These are phyloP conservation scores for Neogale vison DNA, from an alignment of 2,113 vertebrate genomes.

Conservation along the genomic window DNA sequence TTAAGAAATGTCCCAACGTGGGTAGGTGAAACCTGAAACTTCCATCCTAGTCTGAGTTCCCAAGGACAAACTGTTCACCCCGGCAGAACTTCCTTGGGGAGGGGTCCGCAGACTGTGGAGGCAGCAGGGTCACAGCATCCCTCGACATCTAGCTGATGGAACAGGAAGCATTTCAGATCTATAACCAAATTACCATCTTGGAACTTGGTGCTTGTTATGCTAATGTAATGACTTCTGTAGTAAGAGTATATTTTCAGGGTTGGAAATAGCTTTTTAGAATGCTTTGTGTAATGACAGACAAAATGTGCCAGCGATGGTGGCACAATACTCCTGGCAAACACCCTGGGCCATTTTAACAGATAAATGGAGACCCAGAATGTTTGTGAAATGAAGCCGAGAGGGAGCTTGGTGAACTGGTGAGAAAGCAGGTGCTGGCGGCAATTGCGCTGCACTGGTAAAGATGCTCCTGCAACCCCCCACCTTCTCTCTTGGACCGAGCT, in stretches of 20 bases:
- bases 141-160: neutral
- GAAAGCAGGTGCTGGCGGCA: neutral
- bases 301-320: slow-evolving; percentile 77
- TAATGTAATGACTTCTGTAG: slow-evolving; percentile 84
- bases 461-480: neutral
- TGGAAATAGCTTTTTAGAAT: slow-evolving; percentile 84
- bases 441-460: neutral
- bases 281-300: slow-evolving; percentile 84
- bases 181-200: slow-evolving; percentile 82
- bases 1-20: neutral
- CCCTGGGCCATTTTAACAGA: slow-evolving; percentile 65
- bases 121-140: neutral
- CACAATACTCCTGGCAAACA: slow-evolving; percentile 81
- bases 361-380: slow-evolving; percentile 71
- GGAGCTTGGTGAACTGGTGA: neutral
- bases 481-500: neutral
- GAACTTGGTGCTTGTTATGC: slow-evolving; percentile 82
- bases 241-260: slow-evolving; percentile 82
- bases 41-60: neutral
- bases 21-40: slow-evolving; percentile 8
- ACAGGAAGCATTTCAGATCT: slow-evolving; percentile 79
- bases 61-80: neutral
- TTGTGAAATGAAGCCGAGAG: slow-evolving; percentile 46
- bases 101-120: neutral
- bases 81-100: neutral